Percentiles rank a stretch among this genome's conserved stretches.
Conservation (phyloP, 1,140 invertebrate genomes). For the Charaxes varanes region DNA sequence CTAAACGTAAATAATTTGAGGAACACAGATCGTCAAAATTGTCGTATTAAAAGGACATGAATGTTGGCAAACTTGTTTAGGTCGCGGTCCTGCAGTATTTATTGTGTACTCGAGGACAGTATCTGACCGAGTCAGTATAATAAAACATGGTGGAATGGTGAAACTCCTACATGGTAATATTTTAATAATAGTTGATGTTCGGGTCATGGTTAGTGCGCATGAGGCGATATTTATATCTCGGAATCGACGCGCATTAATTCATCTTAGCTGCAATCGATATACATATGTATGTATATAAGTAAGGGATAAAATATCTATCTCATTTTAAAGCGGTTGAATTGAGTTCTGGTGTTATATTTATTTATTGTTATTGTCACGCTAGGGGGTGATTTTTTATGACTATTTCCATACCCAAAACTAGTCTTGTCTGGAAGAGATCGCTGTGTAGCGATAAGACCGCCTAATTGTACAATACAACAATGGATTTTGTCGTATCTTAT, state of each 20-base stretch:
- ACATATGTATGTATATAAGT: conserved; percentile 1
- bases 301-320: background rate
- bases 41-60: conserved; percentile 34
- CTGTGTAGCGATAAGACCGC: too few species aligned
- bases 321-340: background rate
- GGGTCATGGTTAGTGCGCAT: conserved; percentile 48
- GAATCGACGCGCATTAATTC: conserved; percentile 56
- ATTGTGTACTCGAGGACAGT: conserved; percentile 44
- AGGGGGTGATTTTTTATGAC: too few species aligned
- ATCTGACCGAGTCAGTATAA: conserved; percentile 45
- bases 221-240: conserved; percentile 61
- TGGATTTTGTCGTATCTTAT: too few species aligned
- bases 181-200: conserved; percentile 70
- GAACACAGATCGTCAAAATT: background rate
- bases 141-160: conserved; percentile 62
- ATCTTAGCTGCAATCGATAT: conserved; percentile 39
- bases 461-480: too few species aligned
- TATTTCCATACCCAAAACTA: too few species aligned
- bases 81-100: background rate
- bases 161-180: conserved; percentile 61
- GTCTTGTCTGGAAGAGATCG: too few species aligned
- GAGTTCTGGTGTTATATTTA: too few species aligned
- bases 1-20: too few species aligned
- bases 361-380: too few species aligned
- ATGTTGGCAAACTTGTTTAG: conserved; percentile 39